Base-by-base conservation (phyloP, 2,888 invertebrate species). In the Ophonus ardosiacus region DNA sequence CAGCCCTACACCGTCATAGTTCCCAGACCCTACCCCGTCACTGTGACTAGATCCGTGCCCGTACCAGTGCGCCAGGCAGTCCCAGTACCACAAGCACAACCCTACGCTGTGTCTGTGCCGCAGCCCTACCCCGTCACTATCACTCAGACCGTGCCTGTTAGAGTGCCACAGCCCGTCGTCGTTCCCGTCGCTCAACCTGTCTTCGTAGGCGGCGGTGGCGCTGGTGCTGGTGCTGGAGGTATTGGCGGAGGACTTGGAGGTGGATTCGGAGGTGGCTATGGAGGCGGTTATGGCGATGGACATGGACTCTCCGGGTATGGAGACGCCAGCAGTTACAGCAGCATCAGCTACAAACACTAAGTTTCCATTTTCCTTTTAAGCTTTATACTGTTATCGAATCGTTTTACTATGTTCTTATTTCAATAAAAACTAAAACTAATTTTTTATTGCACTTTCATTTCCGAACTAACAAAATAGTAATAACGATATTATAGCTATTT, bases 21-120 rank as follows among this genome's bases (percentile, higher is more conserved):
- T 7, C 24, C 74, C 40, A 38, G 63, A n/a, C 83, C 83, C 24
- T 83, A 83, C 43, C 83, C 83, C 38, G 83, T 83, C 7, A 17
- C 13, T 43, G 83, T 83, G 15, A 83, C 40, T 61, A 59, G 83
- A 13, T 85, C 63, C 13, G 81, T 85, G 21, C 63, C 79, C 24
- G 91, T 92, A 0, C 89, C 88, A 0, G 88, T 89, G 0, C 88
- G 89, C 0, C 89, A 88, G 68, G 87, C 89, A 10, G 87, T 88
- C 24, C 88, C 93, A 0, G 92, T 93, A 0, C 93, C 93, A 0
- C 92, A 92, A 84, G 90, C 91, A 0, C 43, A 76, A 6, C 93
- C 93, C 7, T 92, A 93, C 61, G 76, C 85, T 84, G 88, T 88
- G 17, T 85, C 87, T 84, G 88, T 88, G 24, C 88, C 89, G 10